Conservation (phyloP, 2,797 vertebrate genomes). For the Artibeus jamaicensis region DNA sequence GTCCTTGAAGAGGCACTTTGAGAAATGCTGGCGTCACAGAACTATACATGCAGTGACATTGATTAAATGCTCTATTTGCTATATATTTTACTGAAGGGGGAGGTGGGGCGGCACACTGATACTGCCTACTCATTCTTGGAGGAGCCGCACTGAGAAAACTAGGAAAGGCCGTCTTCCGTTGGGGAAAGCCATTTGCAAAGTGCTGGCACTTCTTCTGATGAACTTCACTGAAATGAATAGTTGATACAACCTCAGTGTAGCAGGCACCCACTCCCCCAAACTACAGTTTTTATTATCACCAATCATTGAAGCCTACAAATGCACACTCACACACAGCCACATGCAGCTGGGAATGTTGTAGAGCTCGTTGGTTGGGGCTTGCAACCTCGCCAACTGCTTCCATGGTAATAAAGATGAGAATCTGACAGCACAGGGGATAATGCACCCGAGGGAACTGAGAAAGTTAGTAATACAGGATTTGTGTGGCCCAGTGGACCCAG, state of each 20-base stretch:
- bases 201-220: background rate
- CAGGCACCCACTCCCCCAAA: background rate
- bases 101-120: constrained; percentile 7
- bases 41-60: constrained; percentile 52
- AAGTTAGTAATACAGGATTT: background rate
- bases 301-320: background rate
- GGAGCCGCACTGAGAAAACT: background rate
- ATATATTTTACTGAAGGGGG: constrained; percentile 60
- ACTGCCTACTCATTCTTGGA: background rate
- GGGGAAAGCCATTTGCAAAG: background rate
- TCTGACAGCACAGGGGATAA: background rate
- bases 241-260: background rate
- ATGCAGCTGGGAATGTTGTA: background rate
- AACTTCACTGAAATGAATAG: constrained; percentile 11
- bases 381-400: constrained; percentile 13
- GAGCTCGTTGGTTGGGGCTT: background rate
- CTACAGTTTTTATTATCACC: background rate
- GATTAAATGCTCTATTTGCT: constrained; percentile 70
- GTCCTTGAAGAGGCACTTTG: constrained; percentile 78
- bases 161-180: background rate
- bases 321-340: background rate
- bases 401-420: background rate
- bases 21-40: constrained; percentile 75
- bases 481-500: background rate
- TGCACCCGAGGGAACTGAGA: background rate